Evolutionary conservation across 2,888 invertebrate genomes (phyloP).

Genomic region (Dascillus cervinus): DNA sequence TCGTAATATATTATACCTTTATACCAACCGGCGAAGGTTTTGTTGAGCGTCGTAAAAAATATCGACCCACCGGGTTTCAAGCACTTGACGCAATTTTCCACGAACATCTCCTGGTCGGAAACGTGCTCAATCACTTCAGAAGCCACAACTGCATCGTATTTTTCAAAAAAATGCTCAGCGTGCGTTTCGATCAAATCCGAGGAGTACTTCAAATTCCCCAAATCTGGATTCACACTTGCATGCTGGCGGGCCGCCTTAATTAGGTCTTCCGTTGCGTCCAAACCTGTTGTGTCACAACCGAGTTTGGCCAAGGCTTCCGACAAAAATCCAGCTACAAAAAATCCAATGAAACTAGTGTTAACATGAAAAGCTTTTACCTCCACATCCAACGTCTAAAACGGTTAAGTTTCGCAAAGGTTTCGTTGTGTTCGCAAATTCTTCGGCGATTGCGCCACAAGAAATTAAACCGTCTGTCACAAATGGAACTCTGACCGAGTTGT

Average conservation of each 20-base stretch:
- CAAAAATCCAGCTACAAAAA: slow-evolving; percentile 34
- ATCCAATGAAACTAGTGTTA: no score
- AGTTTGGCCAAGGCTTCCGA: slow-evolving; percentile 63
- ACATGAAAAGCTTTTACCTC: slow-evolving; percentile 49
- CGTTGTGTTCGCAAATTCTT: slow-evolving; percentile 39
- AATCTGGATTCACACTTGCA: slow-evolving; percentile 37
- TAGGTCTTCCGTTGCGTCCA: slow-evolving; percentile 69
- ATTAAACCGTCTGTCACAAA: slow-evolving; percentile 68
- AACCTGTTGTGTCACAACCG: slow-evolving; percentile 71
- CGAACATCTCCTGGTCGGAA: slow-evolving; percentile 59
- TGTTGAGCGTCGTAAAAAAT: slow-evolving; percentile 62
- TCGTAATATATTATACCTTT: slow-evolving; percentile 70
- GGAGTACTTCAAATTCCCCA: slow-evolving; percentile 44
- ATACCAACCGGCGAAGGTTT: slow-evolving; percentile 56
- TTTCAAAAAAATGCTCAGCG: slow-evolving; percentile 35
- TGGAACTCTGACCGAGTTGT: slow-evolving; percentile 67
- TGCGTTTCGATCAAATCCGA: slow-evolving; percentile 51
- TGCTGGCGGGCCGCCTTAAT: slow-evolving; percentile 64
- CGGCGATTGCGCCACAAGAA: slow-evolving; percentile 39
- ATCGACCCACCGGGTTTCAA: slow-evolving; percentile 57
- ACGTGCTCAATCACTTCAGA: slow-evolving; percentile 92
- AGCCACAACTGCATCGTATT: slow-evolving; percentile 76
- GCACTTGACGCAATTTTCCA: slow-evolving; percentile 54
- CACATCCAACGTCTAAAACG: slow-evolving; percentile 88
- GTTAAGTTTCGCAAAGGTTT: slow-evolving; percentile 57